Evolutionary conservation across 2,113 vertebrate species (phyloP), one percentile per base, ranked within the genome.

Genomic region (Nycticebus coucang): DNA sequence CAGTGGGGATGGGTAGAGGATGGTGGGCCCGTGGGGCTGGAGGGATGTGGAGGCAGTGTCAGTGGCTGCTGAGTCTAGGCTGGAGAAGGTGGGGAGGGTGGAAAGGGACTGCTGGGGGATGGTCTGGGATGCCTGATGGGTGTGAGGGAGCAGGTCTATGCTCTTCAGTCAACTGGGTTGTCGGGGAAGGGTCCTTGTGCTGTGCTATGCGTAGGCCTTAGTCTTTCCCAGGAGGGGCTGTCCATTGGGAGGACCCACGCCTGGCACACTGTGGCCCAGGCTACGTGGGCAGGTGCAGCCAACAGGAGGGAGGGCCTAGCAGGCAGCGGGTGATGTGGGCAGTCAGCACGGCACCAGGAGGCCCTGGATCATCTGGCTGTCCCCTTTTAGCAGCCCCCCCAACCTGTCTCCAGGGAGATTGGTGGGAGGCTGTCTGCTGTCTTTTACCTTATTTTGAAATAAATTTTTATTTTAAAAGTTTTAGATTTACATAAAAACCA

Each of bases 31-130:
- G 28, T 24, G 62, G 26, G 62, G 62, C 62, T 64, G 62, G 62
- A 64, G 62, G 24, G 62, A 28, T 1, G 24, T 4, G 62, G 62
- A 8, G 60, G 22, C 22, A 62, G 22, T 24, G 24, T 24, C 60
- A 62, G 60, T 62, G 60, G 22, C 60, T 11, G n/a, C 72, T 26
- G 81, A 33, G 41, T 28, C 81, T 57, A 45, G 45, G 45, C 64
- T 30, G 30, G 64, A 68, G 64, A 28, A 68, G n/a, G 9, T 17
- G 4, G 64, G 45, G 19, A 37, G 35, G 62, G 41, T 72, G 13
- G 41, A 26, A 21, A 14, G 7, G 50, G 37, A 6, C 26, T 37
- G 12, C 24, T 59, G 0, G 74, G 5, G 41, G 41, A 0, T 2
- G 7, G 19, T 26, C 50, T n/a, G 14, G 53, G 69, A 72, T 7